Base-by-base conservation (phyloP, 2,888 invertebrate species). In the Cremastinae sp. region DNA sequence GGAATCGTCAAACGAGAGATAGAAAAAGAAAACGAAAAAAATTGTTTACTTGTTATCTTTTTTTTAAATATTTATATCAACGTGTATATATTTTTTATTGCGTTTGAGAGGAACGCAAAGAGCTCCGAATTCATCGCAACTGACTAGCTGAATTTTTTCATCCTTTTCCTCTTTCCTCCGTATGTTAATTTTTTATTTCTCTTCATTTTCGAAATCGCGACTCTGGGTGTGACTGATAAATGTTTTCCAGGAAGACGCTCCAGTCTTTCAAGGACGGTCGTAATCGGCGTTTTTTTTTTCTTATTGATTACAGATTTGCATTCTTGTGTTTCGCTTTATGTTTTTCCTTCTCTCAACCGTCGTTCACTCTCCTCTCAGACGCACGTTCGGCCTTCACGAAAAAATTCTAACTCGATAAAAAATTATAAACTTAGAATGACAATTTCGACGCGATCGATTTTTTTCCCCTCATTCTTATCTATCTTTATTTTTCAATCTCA, bases 141-240 rank as follows among this genome's bases (percentile, higher is more conserved):
- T 86, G 88, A 88, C 87, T 88, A 88, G 86, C 83, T 85, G 83
- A 83, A 85, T 81, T 75, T 75, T 45, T 61, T 74, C 75, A 58
- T 68, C 5, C 28, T 80, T 82, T 76, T 74, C 47, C 58, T 70
- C 78, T 56, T 65, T 45, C 55, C 73, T 72, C 35, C 7, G 71
- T 18, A 53, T 3, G 0, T 66, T 8, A 16, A 20, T 22, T 49
- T 49, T 41, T 20, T 56, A 39, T 16, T 58, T 47, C 9, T 53
- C 39, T 20, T 74, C 18, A 28, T 69, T 59, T 28, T 69, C 58
- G 68, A 64, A 77, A 58, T 58, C 69, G 58, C 61, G 58, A 56
- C 65, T 62, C 69, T 35, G 59, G 62, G 49, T 55, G 61, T 51
- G 55, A 53, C 61, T 71, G 72, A 72, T 70, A 70, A 59, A 75